Evolutionary conservation across 2,797 vertebrate species (phyloP).

Genomic region (Brachymystax lenok): DNA sequence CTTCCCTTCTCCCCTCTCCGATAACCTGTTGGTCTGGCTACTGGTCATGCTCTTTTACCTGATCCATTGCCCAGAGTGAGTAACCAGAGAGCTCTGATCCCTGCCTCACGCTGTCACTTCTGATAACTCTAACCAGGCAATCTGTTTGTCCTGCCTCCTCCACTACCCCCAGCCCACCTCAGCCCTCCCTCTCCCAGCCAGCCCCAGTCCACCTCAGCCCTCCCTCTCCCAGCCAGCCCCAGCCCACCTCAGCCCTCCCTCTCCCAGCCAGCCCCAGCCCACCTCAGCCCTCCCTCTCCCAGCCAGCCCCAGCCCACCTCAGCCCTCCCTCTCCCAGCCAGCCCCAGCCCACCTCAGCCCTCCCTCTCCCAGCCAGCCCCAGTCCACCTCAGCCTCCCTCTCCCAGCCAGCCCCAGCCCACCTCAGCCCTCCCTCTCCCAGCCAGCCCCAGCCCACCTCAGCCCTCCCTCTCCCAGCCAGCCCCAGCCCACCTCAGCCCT

Average conservation of each 20-base stretch:
- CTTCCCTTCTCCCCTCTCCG: too few relatives aligned
- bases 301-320: constrained; percentile 11
- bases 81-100: constrained; percentile 29
- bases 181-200: neutral
- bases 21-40: constrained; percentile 21
- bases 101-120: constrained; percentile 44
- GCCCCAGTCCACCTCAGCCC: constrained; percentile 18
- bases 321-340: neutral
- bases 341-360: constrained; percentile 18
- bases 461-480: neutral
- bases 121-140: constrained; percentile 41
- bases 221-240: neutral
- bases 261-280: neutral
- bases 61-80: constrained; percentile 12
- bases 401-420: constrained; percentile 1
- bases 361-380: too few relatives aligned
- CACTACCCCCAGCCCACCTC: constrained; percentile 15
- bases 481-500: neutral
- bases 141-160: constrained; percentile 8
- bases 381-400: neutral
- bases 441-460: constrained; percentile 14
- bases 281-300: neutral
- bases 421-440: constrained; percentile 5
- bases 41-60: constrained; percentile 18
- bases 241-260: constrained; percentile 18